Base-by-base conservation (phyloP, 35 echinoderm and acorn worm genomes). In the Amphiura filiformis region DNA sequence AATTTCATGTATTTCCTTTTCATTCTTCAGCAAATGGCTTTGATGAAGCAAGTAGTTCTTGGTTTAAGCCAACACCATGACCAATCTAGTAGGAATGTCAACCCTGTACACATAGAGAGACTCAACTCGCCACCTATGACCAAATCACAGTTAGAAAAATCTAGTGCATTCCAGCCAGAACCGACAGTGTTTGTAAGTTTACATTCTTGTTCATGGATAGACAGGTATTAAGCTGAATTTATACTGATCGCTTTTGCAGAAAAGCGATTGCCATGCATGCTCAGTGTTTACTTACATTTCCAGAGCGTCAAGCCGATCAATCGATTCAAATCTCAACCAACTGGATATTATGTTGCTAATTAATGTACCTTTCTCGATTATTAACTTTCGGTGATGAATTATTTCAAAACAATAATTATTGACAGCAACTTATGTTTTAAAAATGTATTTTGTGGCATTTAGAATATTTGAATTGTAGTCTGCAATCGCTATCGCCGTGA, bases 31-130 rank as follows among this genome's bases (percentile, higher is more conserved):
- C 82, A 97, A 93, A 93, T 97, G 91, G 91, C 94, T 2, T 84
- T 97, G 20, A 97, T 97, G 90, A 97, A 97, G 78, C 94, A 97
- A 76, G 88, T 97, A 1, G 94, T 97, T 0, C 49, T 96, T 31
- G 92, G 78, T 41, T 52, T 97, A 38, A 90, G 90, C 65, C 84
- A 87, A 41, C 82, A 80, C 40, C 76, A 89, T 41, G 35, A 86
- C 32, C 38, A 87, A 33, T 42, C 37, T 36, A 36, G 76, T 31
- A 79, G 76, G 7, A 77, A 91, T 38, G 32, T 30, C 20, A 84
- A 56, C 38, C 81, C 89, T 31, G 86, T 92, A 33, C 44, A 83
- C 35, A 44, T 82, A 77, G 87, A 92, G 75, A 89, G 75, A 85
- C 75, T 93, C 37, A 31, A 65, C 18, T 44, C 37, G 34, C 12